Evolutionary conservation across 1,140 invertebrate genomes (phyloP), one percentile per base, ranked within the genome.

Genomic region (Plodia interpunctella): DNA sequence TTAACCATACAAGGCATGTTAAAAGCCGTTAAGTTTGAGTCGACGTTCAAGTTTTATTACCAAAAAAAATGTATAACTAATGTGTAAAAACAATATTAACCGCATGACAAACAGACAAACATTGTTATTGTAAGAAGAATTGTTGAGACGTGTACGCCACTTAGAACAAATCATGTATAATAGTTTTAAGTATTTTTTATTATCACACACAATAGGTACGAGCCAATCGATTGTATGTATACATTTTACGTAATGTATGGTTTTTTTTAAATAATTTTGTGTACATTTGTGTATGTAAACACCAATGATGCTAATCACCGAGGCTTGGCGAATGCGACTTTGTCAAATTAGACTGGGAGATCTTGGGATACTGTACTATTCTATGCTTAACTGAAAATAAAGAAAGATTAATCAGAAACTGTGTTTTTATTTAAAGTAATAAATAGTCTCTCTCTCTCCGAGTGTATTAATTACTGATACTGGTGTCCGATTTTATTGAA

Each of bases 331-430:
- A 65, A 55, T 71, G 79, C 68, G 74, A 76, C 66, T 59, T 70
- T 86, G 83, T 83, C 81, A 74, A 76, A 78, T 74, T 83, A 81
- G 81, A 85, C 79, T 86, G 83, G 49, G 84, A 73, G 68, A 78
- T 75, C 69, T 80, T 83, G 78, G 72, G 75, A 74, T 79, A 86
- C 77, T 88, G 82, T 88, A 88, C 82, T 88, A 84, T 84, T 88
- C 85, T 88, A 85, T 88, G 86, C 86, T 88, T 88, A 87, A 85
- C 74, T 83, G 80, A 87, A 78, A 88, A 88, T 86, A 87, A 88
- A 88, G 74, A 81, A 83, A 79, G 75, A 87, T 84, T 87, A 88
- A 88, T 83, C 82, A 62, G 71, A 88, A 49, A 50, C 0, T 19
- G 28, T 52, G 20, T 65, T 60, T 72, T 63, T 70, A 70, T 70